Conservation (phyloP, 2,888 invertebrate genomes). For the Leucophora obtusa region DNA sequence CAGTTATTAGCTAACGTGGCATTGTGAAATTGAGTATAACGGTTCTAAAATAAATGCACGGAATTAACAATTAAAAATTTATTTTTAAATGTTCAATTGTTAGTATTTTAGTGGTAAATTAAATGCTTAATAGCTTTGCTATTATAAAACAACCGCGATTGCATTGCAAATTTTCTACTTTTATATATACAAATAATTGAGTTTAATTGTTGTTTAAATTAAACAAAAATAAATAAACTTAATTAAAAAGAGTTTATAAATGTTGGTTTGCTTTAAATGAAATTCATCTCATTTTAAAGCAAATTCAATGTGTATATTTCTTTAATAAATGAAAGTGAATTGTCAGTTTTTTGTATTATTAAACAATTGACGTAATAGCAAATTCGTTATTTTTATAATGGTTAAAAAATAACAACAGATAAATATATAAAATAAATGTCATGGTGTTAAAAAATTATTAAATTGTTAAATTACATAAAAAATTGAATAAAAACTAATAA, state of each 20-base stretch:
- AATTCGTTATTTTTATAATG: background rate
- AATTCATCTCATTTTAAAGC: background rate
- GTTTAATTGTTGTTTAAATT: background rate
- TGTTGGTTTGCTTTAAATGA: background rate
- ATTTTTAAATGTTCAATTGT: too few species aligned
- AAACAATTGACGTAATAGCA: conserved; percentile 29
- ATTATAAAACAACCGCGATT: too few species aligned
- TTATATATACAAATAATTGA: background rate
- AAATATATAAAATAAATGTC: conserved; percentile 38
- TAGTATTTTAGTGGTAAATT: too few species aligned
- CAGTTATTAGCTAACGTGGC: too few species aligned
- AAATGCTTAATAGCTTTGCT: too few species aligned
- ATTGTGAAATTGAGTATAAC: too few species aligned
- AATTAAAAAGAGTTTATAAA: conserved; percentile 2
- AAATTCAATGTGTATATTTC: conserved; percentile 14
- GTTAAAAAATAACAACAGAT: background rate
- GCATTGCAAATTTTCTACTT: too few species aligned
- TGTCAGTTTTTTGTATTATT: conserved; percentile 6
- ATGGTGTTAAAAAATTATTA: conserved; percentile 35
- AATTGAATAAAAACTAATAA: background rate
- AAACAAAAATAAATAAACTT: background rate
- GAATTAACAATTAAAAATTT: too few species aligned
- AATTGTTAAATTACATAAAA: conserved; percentile 29
- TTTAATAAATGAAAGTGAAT: conserved; percentile 41
- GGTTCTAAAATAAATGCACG: too few species aligned